These are phyloP conservation scores for Florisuga fusca DNA, from an alignment of 2,797 vertebrate species.

Conservation along the genomic window DNA sequence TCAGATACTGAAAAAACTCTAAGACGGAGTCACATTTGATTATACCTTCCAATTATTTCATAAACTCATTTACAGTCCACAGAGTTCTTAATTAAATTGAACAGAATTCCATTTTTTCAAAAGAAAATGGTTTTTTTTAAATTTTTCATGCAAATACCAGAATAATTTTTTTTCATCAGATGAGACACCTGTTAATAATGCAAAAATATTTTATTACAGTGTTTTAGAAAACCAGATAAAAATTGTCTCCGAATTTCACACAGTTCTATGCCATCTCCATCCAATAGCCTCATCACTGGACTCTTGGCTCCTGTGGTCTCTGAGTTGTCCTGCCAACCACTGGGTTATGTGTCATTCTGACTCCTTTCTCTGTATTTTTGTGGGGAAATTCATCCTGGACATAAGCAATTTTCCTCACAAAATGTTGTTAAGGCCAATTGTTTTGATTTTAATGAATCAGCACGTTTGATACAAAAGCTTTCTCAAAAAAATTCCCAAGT, in stretches of 20 bases:
- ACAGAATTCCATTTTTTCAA: neutral
- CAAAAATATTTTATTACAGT: neutral
- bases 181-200: accelerated
- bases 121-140: neutral
- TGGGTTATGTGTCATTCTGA: neutral
- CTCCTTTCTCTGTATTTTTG: neutral
- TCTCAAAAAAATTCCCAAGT: neutral
- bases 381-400: neutral
- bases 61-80: neutral
- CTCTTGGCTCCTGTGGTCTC: neutral
- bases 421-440: neutral
- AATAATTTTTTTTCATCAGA: neutral
- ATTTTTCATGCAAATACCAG: neutral
- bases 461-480: neutral
- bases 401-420: neutral
- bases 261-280: neutral
- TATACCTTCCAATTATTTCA: neutral
- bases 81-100: neutral
- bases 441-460: neutral
- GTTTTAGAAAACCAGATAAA: neutral
- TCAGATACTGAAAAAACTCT: neutral
- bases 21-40: neutral
- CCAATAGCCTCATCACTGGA: neutral
- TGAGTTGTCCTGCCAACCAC: neutral
- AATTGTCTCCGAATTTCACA: neutral